These are phyloP conservation scores for Catagonus wagneri DNA, from an alignment of 2,113 vertebrate genomes.

Conservation along the genomic window DNA sequence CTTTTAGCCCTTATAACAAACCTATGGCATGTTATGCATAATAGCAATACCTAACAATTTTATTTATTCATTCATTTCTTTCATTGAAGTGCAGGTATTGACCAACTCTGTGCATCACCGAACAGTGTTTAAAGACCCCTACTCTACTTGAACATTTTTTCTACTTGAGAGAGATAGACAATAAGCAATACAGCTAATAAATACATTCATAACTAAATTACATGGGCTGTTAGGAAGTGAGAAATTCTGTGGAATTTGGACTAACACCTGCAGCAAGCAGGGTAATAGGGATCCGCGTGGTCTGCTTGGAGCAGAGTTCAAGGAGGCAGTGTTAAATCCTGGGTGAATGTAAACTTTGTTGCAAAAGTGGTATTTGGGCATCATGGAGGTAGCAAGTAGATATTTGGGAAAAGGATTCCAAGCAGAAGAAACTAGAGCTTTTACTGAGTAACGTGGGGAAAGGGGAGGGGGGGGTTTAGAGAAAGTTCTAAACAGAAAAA, in stretches of 20 bases:
- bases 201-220: background rate
- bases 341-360: background rate
- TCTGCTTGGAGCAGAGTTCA: background rate
- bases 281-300: background rate
- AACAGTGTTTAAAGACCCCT: background rate
- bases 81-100: background rate
- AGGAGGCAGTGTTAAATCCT: background rate
- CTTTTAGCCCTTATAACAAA: background rate
- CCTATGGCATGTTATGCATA: background rate
- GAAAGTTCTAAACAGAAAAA: background rate
- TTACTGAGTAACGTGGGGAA: background rate
- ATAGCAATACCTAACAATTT: background rate
- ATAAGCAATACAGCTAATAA: background rate
- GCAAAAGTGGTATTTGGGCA: background rate
- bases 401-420: background rate
- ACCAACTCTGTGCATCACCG: background rate
- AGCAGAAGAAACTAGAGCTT: background rate
- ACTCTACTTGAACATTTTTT: background rate
- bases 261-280: no score
- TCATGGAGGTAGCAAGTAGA: background rate
- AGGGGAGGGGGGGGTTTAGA: rapidly evolving
- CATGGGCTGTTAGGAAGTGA: background rate
- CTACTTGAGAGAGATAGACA: background rate
- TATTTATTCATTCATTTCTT: background rate
- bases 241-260: background rate